Percentiles rank a stretch among this genome's conserved stretches.
These are phyloP conservation scores for Morone saxatilis DNA, from an alignment of 2,113 vertebrate genomes.

Conservation along the genomic window DNA sequence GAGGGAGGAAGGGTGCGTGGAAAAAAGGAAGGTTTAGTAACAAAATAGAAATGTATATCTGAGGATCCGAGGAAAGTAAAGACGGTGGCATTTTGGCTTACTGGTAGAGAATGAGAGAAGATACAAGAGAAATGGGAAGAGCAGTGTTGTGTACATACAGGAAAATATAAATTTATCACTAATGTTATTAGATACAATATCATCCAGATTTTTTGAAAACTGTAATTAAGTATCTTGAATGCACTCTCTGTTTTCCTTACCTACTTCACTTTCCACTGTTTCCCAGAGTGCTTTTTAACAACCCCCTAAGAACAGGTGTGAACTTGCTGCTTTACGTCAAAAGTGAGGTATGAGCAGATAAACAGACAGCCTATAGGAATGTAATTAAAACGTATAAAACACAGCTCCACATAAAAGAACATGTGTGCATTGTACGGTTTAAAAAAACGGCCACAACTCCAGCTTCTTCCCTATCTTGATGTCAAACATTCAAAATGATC, in stretches of 20 bases:
- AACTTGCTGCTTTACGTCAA: conserved; percentile 24
- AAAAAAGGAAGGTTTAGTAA: conserved; percentile 49
- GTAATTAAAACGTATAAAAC: background rate
- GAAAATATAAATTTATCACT: background rate
- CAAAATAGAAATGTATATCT: conserved; percentile 47
- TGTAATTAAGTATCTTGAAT: background rate
- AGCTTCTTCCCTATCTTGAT: too few species aligned
- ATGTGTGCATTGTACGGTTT: background rate
- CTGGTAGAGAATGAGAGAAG: conserved; percentile 1
- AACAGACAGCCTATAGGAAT: conserved; percentile 8
- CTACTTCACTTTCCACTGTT: conserved; percentile 10
- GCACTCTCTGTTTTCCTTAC: conserved; percentile 3
- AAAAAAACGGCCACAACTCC: too few species aligned
- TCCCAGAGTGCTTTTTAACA: conserved; percentile 2
- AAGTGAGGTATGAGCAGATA: background rate
- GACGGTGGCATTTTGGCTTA: background rate
- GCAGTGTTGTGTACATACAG: background rate
- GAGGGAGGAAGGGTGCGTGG: conserved; percentile 13
- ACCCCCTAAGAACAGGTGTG: background rate
- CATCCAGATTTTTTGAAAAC: background rate
- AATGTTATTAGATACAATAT: background rate
- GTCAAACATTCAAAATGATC: background rate
- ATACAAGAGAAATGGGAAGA: background rate
- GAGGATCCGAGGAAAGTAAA: conserved; percentile 16
- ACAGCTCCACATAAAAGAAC: background rate